phyloP scores from a whole-genome alignment of 2,888 invertebrate genomes.

The Harmothoe impar region DNA sequence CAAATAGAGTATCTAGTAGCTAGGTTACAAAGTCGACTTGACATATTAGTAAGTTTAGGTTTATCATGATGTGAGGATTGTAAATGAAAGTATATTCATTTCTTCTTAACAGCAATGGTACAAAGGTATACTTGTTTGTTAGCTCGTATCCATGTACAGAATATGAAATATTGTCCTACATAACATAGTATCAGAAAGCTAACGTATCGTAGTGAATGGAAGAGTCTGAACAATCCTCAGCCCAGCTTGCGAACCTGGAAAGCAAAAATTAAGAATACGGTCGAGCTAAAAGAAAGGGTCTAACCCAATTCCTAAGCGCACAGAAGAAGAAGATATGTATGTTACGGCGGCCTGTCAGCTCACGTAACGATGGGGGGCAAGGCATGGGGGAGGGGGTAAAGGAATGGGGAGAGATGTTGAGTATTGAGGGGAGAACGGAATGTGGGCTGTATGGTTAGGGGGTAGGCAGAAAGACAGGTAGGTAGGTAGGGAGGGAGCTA shows the following conservation, averaged over 20 bases:
- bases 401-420: not conserved
- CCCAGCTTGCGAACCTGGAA: not conserved
- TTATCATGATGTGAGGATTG: no score
- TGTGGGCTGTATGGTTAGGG: not conserved
- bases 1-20: no score
- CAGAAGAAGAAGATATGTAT: not conserved
- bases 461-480: not conserved
- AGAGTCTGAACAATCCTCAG: not conserved
- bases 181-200: no score
- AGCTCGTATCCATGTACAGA: not conserved
- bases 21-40: no score
- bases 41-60: no score
- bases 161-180: no score
- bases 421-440: not conserved
- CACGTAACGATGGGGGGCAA: not conserved
- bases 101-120: not conserved
- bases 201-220: not conserved
- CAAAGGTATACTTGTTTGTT: not conserved
- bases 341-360: not conserved
- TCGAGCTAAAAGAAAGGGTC: not conserved
- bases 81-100: no score
- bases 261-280: not conserved
- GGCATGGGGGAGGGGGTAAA: not conserved
- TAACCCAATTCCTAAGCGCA: not conserved
- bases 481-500: no score